These are phyloP conservation scores for Perca flavescens DNA, from an alignment of 2,113 vertebrate genomes.

Conservation along the genomic window DNA sequence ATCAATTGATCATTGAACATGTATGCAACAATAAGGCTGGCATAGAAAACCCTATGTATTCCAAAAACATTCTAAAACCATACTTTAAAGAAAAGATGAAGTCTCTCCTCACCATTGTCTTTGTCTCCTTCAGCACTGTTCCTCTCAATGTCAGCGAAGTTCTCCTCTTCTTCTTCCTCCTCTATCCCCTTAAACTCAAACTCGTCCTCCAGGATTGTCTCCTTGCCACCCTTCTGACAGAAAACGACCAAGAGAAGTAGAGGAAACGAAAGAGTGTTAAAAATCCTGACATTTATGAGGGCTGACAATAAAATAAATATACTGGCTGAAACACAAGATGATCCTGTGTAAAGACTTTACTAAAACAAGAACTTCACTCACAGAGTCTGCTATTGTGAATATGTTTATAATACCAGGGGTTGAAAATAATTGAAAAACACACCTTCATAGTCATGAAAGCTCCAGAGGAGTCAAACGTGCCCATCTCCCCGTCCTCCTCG, in stretches of 20 bases:
- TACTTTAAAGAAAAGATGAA: not conserved
- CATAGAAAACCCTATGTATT: not conserved
- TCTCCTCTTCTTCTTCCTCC: constrained; percentile 88
- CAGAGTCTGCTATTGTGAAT: not conserved
- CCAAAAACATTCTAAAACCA: not conserved
- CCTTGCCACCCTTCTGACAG: constrained; percentile 89
- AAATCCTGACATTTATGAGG: not conserved
- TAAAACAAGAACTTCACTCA: not conserved
- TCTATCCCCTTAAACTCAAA: constrained; percentile 91
- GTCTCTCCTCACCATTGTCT: constrained; percentile 72
- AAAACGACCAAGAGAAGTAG: not conserved
- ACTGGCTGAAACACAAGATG: not conserved
- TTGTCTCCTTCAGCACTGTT: constrained; percentile 73
- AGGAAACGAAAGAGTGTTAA: not conserved
- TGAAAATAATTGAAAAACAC: not conserved
- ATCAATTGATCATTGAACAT: not conserved
- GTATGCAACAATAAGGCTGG: not conserved
- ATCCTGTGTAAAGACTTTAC: not conserved
- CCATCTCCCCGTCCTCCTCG: constrained; percentile 93
- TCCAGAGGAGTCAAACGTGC: constrained; percentile 93
- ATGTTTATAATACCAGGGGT: not conserved
- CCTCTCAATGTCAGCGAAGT: constrained; percentile 47
- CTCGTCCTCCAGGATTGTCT: constrained; percentile 89
- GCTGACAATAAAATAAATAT: not conserved
- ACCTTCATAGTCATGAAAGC: constrained; percentile 93